phyloP scores from a whole-genome alignment of 2,797 vertebrate species.

The Clarias pachynema region DNA sequence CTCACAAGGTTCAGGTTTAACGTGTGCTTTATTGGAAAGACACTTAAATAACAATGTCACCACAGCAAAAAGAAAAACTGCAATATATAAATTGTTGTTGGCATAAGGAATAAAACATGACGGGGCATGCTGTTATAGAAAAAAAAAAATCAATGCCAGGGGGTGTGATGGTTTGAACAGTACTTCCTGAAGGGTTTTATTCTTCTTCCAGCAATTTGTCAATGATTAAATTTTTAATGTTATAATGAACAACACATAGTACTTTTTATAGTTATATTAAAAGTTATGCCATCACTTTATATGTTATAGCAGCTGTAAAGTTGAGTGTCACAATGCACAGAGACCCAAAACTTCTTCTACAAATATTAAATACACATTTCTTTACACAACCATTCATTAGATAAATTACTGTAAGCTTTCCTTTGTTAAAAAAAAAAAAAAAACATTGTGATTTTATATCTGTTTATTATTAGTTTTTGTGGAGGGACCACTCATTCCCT shows the following conservation, averaged over 20 bases:
- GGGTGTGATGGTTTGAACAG: neutral
- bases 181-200: conserved; percentile 3
- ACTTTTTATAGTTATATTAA: conserved; percentile 6
- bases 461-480: neutral
- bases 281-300: neutral
- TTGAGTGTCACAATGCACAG: neutral
- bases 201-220: neutral
- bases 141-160: neutral
- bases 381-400: neutral
- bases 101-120: conserved; percentile 11
- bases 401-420: neutral
- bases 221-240: neutral
- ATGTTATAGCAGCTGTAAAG: neutral
- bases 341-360: neutral
- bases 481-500: neutral
- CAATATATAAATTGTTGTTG: neutral
- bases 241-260: conserved; percentile 2
- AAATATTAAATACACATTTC: neutral
- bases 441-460: neutral
- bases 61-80: conserved; percentile 4
- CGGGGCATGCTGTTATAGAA: neutral
- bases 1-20: conserved; percentile 10
- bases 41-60: conserved; percentile 5
- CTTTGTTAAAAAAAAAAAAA: neutral
- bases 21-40: conserved; percentile 11